Base-by-base conservation (phyloP, 2,113 vertebrate species). In the Pterophyllum scalare region DNA sequence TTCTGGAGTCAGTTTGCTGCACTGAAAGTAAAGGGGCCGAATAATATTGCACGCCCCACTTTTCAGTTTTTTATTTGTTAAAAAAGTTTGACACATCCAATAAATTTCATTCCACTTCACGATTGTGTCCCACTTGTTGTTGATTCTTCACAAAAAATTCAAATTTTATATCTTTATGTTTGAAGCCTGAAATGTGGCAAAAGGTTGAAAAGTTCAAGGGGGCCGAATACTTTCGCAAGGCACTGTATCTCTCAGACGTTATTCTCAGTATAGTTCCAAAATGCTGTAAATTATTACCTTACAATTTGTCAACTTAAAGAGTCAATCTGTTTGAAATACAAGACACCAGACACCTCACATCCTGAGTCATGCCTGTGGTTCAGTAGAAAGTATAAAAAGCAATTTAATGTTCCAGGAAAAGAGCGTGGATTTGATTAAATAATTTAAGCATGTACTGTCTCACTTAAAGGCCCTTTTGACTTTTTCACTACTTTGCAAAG, bases 401-500 rank as follows among this genome's bases (percentile, higher is more conserved):
- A 28, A 22, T 76, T 43, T 59, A 40, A 59, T 26, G 54, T 10
- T 40, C 46, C 26, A 58, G 35, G 56, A 26, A 76, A 76, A 43
- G 56, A 43, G 19, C 24, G 74, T 76, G 22, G 35, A 43, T 76
- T 76, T 59, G 35, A 58, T 40, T 58, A 59, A 75, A 59, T 38
- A 75, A 59, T 40, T 59, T 26, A 58, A 58, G 31, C 3, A 24
- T 59, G 5, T 70, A 31, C 3, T 7, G 4, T n/a, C 4, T 28
- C 19, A 38, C 67, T 72, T 72, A 54, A 72, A 54, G 67, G 10
- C 46, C 46, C 22, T 19, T 61, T 60, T 46, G 22, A 46, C 6
- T 28, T 20, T 52, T 79, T 75, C 17, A 65, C 10, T 86, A 78
- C 77, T 79, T 79, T 19, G 52, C 11, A 19, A 9, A 72, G 26